These are phyloP conservation scores for Colistium nudipinnis DNA, from an alignment of 2,113 vertebrate genomes.

Conservation along the genomic window DNA sequence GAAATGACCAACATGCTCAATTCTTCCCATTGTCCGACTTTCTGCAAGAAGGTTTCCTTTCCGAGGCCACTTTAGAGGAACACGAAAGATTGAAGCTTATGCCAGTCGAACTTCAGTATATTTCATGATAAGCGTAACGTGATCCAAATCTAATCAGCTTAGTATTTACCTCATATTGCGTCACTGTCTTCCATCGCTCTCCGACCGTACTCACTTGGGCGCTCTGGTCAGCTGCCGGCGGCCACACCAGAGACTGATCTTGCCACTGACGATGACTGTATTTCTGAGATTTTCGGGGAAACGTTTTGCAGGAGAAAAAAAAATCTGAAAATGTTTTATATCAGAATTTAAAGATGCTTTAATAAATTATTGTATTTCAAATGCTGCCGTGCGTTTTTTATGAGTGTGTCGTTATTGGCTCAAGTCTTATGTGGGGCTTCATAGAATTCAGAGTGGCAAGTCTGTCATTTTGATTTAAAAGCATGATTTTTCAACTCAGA, in stretches of 20 bases:
- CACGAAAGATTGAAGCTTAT: conserved; percentile 22
- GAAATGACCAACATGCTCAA: conserved; percentile 15
- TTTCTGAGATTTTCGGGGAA: conserved; percentile 79
- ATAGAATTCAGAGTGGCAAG: background rate
- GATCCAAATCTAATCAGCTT: conserved; percentile 51
- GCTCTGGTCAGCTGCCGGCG: conserved; percentile 88
- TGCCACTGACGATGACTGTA: conserved; percentile 70
- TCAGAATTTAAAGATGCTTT: conserved; percentile 91
- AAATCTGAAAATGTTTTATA: conserved; percentile 86
- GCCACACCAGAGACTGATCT: conserved; percentile 79
- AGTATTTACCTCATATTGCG: conserved; percentile 64
- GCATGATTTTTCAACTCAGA: too few relatives aligned
- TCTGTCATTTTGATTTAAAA: too few relatives aligned
- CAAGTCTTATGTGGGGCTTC: background rate
- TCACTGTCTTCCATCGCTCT: conserved; percentile 72
- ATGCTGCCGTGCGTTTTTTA: conserved; percentile 47
- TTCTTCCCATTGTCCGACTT: conserved; percentile 15
- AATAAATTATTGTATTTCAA: conserved; percentile 92
- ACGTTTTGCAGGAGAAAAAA: conserved; percentile 78
- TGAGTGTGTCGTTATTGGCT: conserved; percentile 4
- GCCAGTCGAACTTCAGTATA: conserved; percentile 35
- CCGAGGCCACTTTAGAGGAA: conserved; percentile 22
- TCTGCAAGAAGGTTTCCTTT: background rate
- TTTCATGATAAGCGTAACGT: conserved; percentile 20
- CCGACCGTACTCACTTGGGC: conserved; percentile 63